These are phyloP conservation scores for Eupsittula cactorum DNA, from an alignment of 2,113 vertebrate genomes.

Conservation along the genomic window DNA sequence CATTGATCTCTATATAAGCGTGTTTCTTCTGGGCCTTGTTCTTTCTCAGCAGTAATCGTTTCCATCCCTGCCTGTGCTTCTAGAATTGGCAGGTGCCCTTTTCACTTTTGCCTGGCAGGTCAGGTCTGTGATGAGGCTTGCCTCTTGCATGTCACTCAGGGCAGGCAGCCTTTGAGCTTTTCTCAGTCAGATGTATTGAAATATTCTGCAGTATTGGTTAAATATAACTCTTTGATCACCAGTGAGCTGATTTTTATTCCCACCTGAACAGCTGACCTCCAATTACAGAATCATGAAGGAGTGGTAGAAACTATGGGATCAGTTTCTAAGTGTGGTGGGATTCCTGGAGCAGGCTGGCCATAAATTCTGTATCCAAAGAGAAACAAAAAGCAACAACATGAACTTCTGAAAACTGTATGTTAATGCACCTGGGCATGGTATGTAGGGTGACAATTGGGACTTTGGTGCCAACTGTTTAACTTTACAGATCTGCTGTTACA, in stretches of 20 bases:
- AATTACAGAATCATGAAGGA: background rate
- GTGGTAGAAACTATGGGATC: background rate
- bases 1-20: background rate
- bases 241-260: background rate
- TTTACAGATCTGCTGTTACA: background rate
- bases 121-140: background rate
- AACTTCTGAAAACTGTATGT: background rate
- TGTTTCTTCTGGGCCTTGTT: fast-evolving
- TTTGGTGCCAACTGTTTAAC: background rate
- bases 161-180: background rate
- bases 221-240: background rate
- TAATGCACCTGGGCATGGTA: background rate
- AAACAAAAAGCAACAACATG: background rate
- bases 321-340: background rate
- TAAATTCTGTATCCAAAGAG: background rate
- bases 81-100: background rate
- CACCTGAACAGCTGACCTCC: background rate
- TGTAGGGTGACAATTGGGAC: background rate
- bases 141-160: background rate
- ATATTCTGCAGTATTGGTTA: background rate
- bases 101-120: background rate
- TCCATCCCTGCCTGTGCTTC: background rate
- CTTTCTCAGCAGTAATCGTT: background rate
- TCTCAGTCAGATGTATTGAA: background rate
- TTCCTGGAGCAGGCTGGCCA: background rate